Evolutionary conservation across 1,140 invertebrate species (phyloP).

Genomic region (Eubasilissa regina): DNA sequence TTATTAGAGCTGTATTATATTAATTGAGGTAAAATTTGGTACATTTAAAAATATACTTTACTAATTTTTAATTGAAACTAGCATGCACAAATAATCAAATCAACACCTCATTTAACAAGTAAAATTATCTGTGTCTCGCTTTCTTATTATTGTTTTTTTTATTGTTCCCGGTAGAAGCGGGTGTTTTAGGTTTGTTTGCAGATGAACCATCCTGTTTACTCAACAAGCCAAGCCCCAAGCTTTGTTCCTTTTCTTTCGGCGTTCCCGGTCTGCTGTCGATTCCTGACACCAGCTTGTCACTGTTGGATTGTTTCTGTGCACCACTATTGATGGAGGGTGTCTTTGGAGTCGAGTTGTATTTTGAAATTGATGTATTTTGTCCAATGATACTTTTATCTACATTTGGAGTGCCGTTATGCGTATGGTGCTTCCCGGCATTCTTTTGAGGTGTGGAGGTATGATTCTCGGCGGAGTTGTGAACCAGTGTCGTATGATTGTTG

Average conservation of each 20-base stretch:
- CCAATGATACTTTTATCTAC: conserved; percentile 64
- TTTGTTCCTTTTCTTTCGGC: conserved; percentile 72
- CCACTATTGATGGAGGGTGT: conserved; percentile 70
- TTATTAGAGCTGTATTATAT: too few species aligned
- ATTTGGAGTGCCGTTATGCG: conserved; percentile 71
- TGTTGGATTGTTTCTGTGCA: conserved; percentile 71
- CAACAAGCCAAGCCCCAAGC: conserved; percentile 62
- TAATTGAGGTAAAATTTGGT: too few species aligned
- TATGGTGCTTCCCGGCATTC: conserved; percentile 77
- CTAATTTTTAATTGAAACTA: too few species aligned
- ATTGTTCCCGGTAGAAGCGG: conserved; percentile 71
- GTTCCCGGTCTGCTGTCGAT: conserved; percentile 69
- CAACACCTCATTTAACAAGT: too few species aligned
- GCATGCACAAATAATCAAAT: too few species aligned
- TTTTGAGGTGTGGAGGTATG: conserved; percentile 76
- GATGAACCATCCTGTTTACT: conserved; percentile 69
- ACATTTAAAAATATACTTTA: too few species aligned
- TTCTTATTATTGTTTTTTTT: conserved; percentile 81
- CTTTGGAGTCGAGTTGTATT: conserved; percentile 71
- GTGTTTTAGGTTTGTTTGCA: conserved; percentile 75
- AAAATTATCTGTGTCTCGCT: conserved; percentile 78
- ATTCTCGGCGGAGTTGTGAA: conserved; percentile 75
- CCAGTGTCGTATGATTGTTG: conserved; percentile 80
- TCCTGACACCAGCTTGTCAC: conserved; percentile 68
- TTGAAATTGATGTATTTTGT: conserved; percentile 62